Evolutionary conservation across 2,888 invertebrate species (phyloP).

Genomic region (Noctua fimbriata): DNA sequence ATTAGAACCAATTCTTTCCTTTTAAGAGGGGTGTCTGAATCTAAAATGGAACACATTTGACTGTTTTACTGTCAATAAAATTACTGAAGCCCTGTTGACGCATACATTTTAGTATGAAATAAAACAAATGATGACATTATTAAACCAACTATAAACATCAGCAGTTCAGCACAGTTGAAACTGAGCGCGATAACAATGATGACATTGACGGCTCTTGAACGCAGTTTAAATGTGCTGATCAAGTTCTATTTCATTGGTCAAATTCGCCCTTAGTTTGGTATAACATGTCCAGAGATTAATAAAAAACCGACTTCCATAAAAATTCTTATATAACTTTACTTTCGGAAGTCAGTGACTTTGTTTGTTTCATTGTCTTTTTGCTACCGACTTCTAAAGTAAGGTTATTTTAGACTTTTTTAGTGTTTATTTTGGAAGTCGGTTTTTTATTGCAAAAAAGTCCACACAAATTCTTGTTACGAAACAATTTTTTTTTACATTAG

Average conservation of each 20-base stretch:
- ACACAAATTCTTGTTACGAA: too few relatives aligned
- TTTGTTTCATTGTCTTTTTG: too few relatives aligned
- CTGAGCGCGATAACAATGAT: background rate
- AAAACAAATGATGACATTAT: background rate
- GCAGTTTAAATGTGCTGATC: background rate
- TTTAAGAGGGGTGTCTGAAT: conserved; percentile 74
- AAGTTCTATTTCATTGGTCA: background rate
- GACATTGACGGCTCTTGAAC: background rate
- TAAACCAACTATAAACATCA: background rate
- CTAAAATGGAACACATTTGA: conserved; percentile 68
- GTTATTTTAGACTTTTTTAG: too few relatives aligned
- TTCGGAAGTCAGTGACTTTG: too few relatives aligned
- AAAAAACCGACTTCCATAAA: too few relatives aligned
- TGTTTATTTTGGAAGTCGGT: too few relatives aligned
- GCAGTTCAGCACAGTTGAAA: background rate
- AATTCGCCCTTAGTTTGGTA: background rate
- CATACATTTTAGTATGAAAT: background rate
- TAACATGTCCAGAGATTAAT: background rate
- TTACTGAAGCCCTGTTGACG: conserved; percentile 7
- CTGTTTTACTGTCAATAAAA: conserved; percentile 42
- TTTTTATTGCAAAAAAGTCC: too few relatives aligned
- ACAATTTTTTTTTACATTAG: too few relatives aligned
- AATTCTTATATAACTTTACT: too few relatives aligned
- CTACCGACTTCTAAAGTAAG: too few relatives aligned
- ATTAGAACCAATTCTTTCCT: conserved; percentile 84